Evolutionary conservation across 2,797 vertebrate species (phyloP), one percentile per base, ranked within the genome.

Genomic region (Gymnothorax javanicus): DNA sequence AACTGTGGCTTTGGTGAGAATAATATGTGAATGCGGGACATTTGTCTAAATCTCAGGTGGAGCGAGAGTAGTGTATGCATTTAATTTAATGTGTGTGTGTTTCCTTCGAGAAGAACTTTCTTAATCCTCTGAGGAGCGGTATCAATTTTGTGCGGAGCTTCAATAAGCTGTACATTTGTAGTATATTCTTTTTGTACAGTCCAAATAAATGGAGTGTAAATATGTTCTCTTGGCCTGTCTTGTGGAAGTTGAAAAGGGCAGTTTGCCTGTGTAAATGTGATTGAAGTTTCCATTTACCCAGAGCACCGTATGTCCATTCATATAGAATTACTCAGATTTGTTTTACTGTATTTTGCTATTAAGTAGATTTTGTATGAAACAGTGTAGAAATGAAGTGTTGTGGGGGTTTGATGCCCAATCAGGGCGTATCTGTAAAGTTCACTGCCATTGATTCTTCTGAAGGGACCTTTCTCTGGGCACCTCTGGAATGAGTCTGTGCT

Each of bases 151-250:
- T 84, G 27, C 84, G 6, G 20, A 50, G 12, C 27, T 71, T 84
- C 62, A 69, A n/a, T 56, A 43, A 71, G 6, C 58, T 91, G 88
- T 91, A 90, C 77, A 93, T 87, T 89, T 91, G 88, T 91, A 89
- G 8, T 85, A 54, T 59, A 56, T 8, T 84, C 15, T 52, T 84
- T 88, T 88, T 91, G 87, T 92, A 90, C 64, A 89, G 87, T 85
- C 8, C 43, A 69, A 85, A 89, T 67, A 4, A 84, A 84, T 71
- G 69, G 81, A 50, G 83, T 82, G 69, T 9, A 52, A n/a, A 58
- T 6, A 15, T 84, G 52, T 43, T 84, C 57, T 25, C 15, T 87
- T 13, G 59, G 8, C 50, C 57, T 77, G 73, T 77, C 17, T 20
- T 77, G 3, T 9, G 69, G 25, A 25, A n/a, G n/a, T n/a, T n/a